Conservation (phyloP, 2,888 invertebrate genomes). For the Aphelenchoides bicaudatus region DNA sequence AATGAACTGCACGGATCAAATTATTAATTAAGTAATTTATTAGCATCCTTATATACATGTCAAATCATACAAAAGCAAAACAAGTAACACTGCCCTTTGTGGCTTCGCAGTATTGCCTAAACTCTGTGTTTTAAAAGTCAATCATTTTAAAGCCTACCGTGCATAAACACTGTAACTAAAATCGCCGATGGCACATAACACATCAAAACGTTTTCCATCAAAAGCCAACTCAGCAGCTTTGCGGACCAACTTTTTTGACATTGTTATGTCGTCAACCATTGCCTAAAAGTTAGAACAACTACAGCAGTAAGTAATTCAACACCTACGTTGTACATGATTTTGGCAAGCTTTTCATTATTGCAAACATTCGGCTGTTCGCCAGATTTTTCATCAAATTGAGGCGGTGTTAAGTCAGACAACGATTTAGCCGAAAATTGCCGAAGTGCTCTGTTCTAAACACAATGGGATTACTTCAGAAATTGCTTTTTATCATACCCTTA, state of each 20-base stretch:
- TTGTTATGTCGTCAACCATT: slow-evolving; percentile 47
- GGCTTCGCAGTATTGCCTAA: slow-evolving; percentile 45
- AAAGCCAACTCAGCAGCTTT: slow-evolving; percentile 46
- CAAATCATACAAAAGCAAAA: slow-evolving; percentile 46
- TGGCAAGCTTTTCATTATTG: slow-evolving; percentile 47
- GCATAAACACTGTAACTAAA: slow-evolving; percentile 53
- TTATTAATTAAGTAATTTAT: no score
- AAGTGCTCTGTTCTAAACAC: slow-evolving; percentile 22
- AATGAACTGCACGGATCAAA: no score
- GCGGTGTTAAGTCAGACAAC: slow-evolving; percentile 17
- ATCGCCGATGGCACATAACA: slow-evolving; percentile 49
- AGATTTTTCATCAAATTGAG: slow-evolving; percentile 17
- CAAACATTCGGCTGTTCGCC: slow-evolving; percentile 29
- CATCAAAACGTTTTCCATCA: slow-evolving; percentile 49
- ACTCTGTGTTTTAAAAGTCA: background rate
- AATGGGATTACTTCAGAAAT: background rate
- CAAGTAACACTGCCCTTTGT: slow-evolving; percentile 48
- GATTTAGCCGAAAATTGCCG: slow-evolving; percentile 31
- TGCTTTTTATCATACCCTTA: slow-evolving; percentile 12
- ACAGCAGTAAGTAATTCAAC: background rate
- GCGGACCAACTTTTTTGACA: slow-evolving; percentile 46
- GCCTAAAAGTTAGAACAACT: slow-evolving; percentile 32
- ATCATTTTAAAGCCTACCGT: background rate
- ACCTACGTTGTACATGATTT: slow-evolving; percentile 43
- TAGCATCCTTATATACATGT: no score